Evolutionary conservation across 2,113 vertebrate genomes (phyloP), one percentile per base, ranked within the genome.

Genomic region (Haemorhous mexicanus): DNA sequence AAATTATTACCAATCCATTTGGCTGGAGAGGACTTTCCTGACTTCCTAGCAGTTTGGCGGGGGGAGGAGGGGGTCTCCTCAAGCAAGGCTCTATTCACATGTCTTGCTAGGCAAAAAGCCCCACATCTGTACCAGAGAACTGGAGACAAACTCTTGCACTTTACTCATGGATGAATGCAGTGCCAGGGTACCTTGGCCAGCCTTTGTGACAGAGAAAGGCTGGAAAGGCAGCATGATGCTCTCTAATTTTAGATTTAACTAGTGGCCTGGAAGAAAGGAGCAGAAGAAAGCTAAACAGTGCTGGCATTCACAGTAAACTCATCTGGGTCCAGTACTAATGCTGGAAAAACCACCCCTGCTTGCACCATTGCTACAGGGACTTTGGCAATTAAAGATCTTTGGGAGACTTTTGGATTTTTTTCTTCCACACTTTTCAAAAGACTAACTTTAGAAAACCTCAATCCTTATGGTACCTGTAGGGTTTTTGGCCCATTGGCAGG

Each of bases 101-200:
- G 16, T 50, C 80, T 55, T 37, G 47, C 53, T 23, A n/a, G 58
- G 44, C 62, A 46, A 62, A 94, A 94, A 79, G 44, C 44, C 41
- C 49, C 39, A 32, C 0, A 0, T 55, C 74, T 82, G 70, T 37
- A 16, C 7, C 16, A 46, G 77, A 2, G 0, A 30, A 21, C 27
- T 16, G 43, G 9, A n/a, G 46, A 74, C 28, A 37, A 78, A 49
- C 13, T 23, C n/a, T 59, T 87, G 64, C 61, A 44, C 53, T 87
- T 82, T 8, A 72, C 30, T 63, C 19, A 6, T 2, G 44, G 59
- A 41, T 39, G 14, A 81, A 73, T 1, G 1, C 24, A 30, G 32
- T 7, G 22, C 5, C 20, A 92, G 50, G 35, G 37, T 37, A 52
- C 24, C 66, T 35, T 44, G 41, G 49, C 37, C 66, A 89, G 15